Evolutionary conservation across 2,113 vertebrate species (phyloP), one percentile per base, ranked within the genome.

Genomic region (Mus pahari): DNA sequence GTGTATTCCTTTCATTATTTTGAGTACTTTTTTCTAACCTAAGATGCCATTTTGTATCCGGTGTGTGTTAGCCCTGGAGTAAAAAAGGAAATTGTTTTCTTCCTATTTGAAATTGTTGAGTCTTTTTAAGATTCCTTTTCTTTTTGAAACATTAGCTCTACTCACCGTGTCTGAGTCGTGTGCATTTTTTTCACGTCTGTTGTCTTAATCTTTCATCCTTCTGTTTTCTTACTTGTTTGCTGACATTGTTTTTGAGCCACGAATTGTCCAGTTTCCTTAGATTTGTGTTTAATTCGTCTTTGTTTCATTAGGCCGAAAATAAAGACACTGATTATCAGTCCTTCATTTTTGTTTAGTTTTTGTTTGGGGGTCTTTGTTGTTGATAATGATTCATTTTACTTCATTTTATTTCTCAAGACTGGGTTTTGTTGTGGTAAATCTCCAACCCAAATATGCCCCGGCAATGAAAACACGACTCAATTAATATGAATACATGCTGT

Each of bases 1-100:
- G 58, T 73, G 33, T 28, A 14, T 48, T 93, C 20, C 13, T 86
- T 1, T 95, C 82, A 53, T 66, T 73, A 86, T 71, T 92, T 81
- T 45, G 50, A 88, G 50, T 9, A 74, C 55, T 92, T 66, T 92
- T 77, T 87, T 64, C 26, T 73, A 42, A 33, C 31, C 55, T 20
- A 79, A 75, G 28, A 75, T 84, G 31, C 60, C 33, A 66, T 90
- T 96, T 79, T 88, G 71, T 86, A 73, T 93, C 48, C 74, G 55
- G 9, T 19, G 17, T 96, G 5, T 48, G 39, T 79, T 92, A 24
- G 11, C 42, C 33, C 60, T 89, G 19, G 12, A n/a, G 78, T 78
- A 71, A 88, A 53, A 90, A 79, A 79, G 66, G 3, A 78, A 60
- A 83, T 64, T 50, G 6, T 55, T 77, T 90, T 82, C 9, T 50